A percentile compares a stretch with the other conserved stretches of the same genome.
Conservation (phyloP, 2,113 vertebrate species). For the Pelecanoides urinatrix region DNA sequence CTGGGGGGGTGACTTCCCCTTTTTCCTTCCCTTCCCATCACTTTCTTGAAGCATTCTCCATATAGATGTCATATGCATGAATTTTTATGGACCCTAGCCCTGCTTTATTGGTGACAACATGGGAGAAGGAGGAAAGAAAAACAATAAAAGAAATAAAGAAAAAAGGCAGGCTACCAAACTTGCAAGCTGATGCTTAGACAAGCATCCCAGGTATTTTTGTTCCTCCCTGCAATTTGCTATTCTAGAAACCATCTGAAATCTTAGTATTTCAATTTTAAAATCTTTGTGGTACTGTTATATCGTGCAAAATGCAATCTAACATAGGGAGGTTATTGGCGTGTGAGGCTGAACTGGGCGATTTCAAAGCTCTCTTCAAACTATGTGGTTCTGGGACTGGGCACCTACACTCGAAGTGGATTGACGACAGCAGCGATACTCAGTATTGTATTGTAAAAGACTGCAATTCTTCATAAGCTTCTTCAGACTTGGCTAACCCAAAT, state of each 20-base stretch:
- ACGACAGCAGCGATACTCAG: background rate
- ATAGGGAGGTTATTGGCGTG: background rate
- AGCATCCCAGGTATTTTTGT: background rate
- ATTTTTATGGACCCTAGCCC: background rate
- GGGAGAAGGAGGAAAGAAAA: background rate
- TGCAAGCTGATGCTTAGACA: background rate
- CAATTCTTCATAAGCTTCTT: background rate
- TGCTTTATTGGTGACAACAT: background rate
- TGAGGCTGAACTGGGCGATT: background rate
- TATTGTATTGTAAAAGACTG: background rate
- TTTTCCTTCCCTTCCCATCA: background rate
- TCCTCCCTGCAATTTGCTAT: rapidly evolving
- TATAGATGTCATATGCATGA: background rate
- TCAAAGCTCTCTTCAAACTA: background rate
- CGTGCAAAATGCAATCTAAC: rapidly evolving
- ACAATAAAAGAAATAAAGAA: background rate
- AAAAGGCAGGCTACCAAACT: background rate
- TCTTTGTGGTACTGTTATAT: background rate
- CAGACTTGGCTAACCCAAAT: background rate
- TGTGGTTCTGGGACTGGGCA: background rate
- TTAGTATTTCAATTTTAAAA: background rate
- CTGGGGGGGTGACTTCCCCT: background rate
- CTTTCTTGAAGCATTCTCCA: background rate
- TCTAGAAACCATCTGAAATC: background rate
- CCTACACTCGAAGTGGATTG: background rate